Conservation (phyloP, 2,888 invertebrate genomes). For the Drosophila birchii region DNA sequence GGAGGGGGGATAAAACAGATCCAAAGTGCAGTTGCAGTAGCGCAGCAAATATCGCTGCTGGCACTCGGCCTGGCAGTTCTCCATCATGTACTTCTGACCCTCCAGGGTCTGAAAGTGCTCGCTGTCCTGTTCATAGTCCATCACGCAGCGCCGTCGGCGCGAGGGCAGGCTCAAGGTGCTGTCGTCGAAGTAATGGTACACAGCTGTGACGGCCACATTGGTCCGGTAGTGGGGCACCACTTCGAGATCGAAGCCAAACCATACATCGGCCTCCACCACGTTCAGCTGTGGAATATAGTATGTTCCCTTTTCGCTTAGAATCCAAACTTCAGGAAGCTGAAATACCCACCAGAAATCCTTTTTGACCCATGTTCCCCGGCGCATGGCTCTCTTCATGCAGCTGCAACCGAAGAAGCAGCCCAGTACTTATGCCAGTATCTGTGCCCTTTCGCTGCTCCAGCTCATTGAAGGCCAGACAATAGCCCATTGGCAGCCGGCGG, state of each 20-base stretch:
- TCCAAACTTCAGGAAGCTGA: no score
- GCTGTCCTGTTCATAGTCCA: conserved; percentile 68
- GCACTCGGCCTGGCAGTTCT: conserved; percentile 80
- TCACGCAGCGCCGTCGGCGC: conserved; percentile 70
- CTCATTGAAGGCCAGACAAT: conserved; percentile 85
- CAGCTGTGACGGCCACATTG: conserved; percentile 63
- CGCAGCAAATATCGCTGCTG: conserved; percentile 73
- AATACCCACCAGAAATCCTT: conserved; percentile 65
- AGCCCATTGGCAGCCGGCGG: conserved; percentile 84
- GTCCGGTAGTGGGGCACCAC: conserved; percentile 62
- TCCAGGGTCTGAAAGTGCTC: conserved; percentile 63
- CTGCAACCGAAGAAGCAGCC: conserved; percentile 59
- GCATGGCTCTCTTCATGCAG: conserved; percentile 67
- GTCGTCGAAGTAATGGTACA: conserved; percentile 68
- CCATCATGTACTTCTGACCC: conserved; percentile 75
- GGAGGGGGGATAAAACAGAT: conserved; percentile 80
- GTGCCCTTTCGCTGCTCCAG: conserved; percentile 55
- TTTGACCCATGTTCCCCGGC: conserved; percentile 48
- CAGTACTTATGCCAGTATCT: conserved; percentile 59
- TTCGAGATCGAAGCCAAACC: conserved; percentile 61
- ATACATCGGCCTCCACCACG: conserved; percentile 71
- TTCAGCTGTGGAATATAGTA: conserved; percentile 44
- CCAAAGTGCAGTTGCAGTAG: conserved; percentile 81
- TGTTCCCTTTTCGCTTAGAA: no score
- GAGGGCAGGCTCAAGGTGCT: conserved; percentile 60